phyloP scores from a whole-genome alignment of 2,113 vertebrate species.

The Scatophagus argus region DNA sequence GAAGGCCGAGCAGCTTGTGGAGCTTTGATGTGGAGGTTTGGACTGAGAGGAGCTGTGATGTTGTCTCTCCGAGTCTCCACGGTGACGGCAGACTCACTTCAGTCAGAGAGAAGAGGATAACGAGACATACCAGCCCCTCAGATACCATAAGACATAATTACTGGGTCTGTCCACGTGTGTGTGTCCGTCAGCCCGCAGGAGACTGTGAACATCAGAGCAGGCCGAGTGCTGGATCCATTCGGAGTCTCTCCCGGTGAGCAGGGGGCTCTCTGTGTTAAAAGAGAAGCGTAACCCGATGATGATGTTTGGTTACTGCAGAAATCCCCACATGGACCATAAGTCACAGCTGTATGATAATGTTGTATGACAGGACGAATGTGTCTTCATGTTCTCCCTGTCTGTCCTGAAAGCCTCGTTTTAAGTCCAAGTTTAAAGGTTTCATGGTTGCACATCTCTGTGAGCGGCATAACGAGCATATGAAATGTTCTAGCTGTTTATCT shows the following conservation, averaged over 20 bases:
- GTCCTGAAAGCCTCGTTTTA: neutral
- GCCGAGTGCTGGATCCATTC: no score
- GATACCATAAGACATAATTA: conserved; percentile 17
- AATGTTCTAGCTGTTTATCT: conserved; percentile 6
- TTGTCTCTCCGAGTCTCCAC: conserved; percentile 25
- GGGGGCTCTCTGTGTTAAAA: no score
- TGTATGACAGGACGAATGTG: no score
- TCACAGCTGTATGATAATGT: no score
- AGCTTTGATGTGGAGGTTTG: conserved; percentile 40
- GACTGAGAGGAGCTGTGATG: conserved; percentile 11
- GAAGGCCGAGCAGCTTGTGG: neutral
- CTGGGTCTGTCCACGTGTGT: neutral
- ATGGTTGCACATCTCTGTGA: neutral
- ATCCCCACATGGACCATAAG: no score
- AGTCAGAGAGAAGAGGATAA: conserved; percentile 8
- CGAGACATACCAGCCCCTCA: conserved; percentile 28
- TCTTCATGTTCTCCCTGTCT: neutral
- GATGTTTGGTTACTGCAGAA: no score
- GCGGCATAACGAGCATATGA: conserved; percentile 3
- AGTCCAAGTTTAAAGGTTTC: neutral
- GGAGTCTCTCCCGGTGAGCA: no score
- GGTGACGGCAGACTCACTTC: neutral
- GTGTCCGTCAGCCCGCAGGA: neutral
- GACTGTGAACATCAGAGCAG: neutral
- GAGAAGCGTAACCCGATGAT: no score